Base-by-base conservation (phyloP, 37 sponge, comb jelly and placozoan genomes). In the Chondrilla cf. caribensis region DNA sequence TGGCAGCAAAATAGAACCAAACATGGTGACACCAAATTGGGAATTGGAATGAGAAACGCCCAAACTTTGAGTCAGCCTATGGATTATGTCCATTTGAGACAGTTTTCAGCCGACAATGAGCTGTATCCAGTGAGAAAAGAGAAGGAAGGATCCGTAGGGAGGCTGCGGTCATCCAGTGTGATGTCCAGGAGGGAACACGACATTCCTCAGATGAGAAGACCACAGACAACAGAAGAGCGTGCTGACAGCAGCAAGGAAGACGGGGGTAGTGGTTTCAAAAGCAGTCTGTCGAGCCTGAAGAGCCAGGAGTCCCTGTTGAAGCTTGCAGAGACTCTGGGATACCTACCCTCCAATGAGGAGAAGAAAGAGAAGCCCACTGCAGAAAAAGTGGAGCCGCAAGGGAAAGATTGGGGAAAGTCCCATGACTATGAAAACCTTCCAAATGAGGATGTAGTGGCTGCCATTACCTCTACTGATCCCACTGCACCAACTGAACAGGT, bases 241-340 rank as follows among this genome's bases (percentile, higher is more conserved):
- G 2, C 18, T 8, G 40, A 6, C 41, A 43, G 41, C 40, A 2
- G 18, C 44, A 39, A 73, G 19, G 9, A 5, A 9, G 39, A 37
- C 25, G 44, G 24, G 38, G 7, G 21, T 39, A n/a, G 1, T 2
- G 18, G 41, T 24, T 42, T 73, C 22, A 19, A n/a, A 39, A 73
- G 76, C 76, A 73, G 76, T 22, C 31, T 41, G n/a, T 43, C 44
- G 1, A 43, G 76, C 25, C 24, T 73, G 21, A 39, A 39, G 40
- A 73, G 76, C 7, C 43, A 40, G 11, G 76, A 73, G 41, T 38
- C 76, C 1, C 25, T 73, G 2, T 36, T 38, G 41, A 73, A 73
- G 43, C 25, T 73, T 1, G 41, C 76, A 17, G 76, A 73, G 24
- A 73, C 76, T 41, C 76, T 73, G 19, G 76, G 76, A 17, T 39